Conservation (phyloP, 2,797 vertebrate species). For the Phyllotis vaccarum region DNA sequence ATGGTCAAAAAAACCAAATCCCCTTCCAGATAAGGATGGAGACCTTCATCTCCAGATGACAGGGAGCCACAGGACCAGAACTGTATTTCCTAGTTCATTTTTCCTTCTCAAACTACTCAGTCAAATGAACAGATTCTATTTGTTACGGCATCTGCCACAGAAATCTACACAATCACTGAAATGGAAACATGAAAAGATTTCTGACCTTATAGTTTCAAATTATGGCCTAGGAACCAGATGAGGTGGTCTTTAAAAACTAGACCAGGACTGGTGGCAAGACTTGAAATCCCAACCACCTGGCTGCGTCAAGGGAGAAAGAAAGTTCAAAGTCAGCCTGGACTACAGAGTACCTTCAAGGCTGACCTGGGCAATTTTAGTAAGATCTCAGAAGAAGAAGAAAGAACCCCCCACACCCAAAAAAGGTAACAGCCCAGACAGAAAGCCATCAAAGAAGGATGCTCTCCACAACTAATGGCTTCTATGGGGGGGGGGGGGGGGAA, state of each 20-base stretch:
- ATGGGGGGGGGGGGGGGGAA: background rate
- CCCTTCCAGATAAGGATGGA: background rate
- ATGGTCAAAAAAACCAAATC: constrained; percentile 29
- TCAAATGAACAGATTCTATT: constrained; percentile 17
- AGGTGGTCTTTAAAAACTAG: constrained; percentile 23
- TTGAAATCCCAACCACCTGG: background rate
- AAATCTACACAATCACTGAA: background rate
- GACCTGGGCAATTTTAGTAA: background rate
- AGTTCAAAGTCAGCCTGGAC: background rate
- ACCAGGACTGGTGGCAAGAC: background rate
- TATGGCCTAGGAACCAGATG: constrained; percentile 33
- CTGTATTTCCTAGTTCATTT: background rate
- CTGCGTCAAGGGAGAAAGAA: background rate
- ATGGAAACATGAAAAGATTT: constrained; percentile 24
- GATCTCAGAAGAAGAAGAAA: background rate
- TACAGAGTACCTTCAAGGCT: background rate
- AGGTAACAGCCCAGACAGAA: background rate
- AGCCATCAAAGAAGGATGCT: background rate
- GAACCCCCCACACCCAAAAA: background rate
- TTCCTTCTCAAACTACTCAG: background rate
- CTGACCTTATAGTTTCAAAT: constrained; percentile 23
- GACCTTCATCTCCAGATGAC: background rate
- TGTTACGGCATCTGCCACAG: background rate
- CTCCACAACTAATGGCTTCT: background rate
- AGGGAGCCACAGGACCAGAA: background rate